Percentiles rank a stretch among this genome's conserved stretches.
Conservation (phyloP, 2,888 invertebrate species). For the Acleris holmiana region DNA sequence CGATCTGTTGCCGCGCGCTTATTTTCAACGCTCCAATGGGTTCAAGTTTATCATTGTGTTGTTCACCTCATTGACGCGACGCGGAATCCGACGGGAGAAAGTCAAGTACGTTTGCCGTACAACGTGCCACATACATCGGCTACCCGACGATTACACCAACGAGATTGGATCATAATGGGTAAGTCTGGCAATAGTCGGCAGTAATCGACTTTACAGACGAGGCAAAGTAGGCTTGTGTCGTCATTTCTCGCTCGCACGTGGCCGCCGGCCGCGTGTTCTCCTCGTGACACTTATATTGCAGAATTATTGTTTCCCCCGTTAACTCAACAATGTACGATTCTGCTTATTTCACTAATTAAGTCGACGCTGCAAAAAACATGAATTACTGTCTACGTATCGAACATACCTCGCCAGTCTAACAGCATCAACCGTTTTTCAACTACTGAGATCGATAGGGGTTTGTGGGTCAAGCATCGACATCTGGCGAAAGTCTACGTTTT, state of each 20-base stretch:
- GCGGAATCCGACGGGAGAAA: slow-evolving; percentile 78
- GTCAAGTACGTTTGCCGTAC: slow-evolving; percentile 73
- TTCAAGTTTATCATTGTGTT: slow-evolving; percentile 71
- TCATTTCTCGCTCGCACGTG: slow-evolving; percentile 57
- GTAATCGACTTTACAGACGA: slow-evolving; percentile 51
- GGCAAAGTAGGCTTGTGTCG: slow-evolving; percentile 66
- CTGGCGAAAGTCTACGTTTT: slow-evolving; percentile 38
- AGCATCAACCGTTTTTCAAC: slow-evolving; percentile 13
- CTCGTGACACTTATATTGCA: slow-evolving; percentile 46
- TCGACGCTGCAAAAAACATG: background rate
- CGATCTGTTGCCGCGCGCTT: slow-evolving; percentile 63
- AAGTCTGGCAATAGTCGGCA: slow-evolving; percentile 62
- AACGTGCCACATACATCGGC: slow-evolving; percentile 62
- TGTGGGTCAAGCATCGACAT: slow-evolving; percentile 54
- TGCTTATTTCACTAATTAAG: slow-evolving; percentile 17
- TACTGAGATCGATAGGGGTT: slow-evolving; percentile 49
- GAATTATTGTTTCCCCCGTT: slow-evolving; percentile 41
- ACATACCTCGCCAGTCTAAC: slow-evolving; percentile 1
- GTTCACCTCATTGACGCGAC: slow-evolving; percentile 78
- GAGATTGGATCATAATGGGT: slow-evolving; percentile 74
- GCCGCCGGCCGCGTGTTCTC: slow-evolving; percentile 47
- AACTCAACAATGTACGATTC: slow-evolving; percentile 39
- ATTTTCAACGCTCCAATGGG: slow-evolving; percentile 71
- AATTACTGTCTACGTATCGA: background rate
- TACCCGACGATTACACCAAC: slow-evolving; percentile 64